These are phyloP conservation scores for Cathartes aura DNA, from an alignment of 2,113 vertebrate genomes.

Conservation along the genomic window DNA sequence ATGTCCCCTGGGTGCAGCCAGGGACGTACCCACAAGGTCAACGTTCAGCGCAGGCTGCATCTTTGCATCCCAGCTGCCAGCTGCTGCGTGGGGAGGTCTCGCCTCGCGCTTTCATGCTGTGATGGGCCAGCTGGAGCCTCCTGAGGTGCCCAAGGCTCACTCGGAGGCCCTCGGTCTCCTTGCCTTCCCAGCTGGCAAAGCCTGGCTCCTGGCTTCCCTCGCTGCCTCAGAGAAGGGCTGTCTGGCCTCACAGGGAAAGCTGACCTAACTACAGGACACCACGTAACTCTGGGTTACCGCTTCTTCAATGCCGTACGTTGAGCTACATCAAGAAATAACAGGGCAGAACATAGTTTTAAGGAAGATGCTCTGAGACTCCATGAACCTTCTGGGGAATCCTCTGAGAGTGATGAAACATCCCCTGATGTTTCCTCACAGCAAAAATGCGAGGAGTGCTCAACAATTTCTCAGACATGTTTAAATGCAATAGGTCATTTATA, in stretches of 20 bases:
- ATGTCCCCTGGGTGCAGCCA: not conserved
- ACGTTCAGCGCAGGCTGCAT: not conserved
- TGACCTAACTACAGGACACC: not conserved
- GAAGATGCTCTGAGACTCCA: not conserved
- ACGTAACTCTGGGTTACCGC: not conserved
- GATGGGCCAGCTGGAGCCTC: not conserved
- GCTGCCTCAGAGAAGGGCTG: not conserved
- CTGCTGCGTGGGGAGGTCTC: not conserved
- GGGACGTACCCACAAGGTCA: not conserved
- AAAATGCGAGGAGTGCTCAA: fast-evolving
- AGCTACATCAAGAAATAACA: not conserved
- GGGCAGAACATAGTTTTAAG: not conserved
- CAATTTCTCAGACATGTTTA: not conserved
- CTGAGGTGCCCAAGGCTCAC: not conserved
- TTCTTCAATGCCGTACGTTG: fast-evolving
- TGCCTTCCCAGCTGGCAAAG: not conserved
- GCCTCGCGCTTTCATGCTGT: fast-evolving
- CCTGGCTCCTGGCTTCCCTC: too few relatives aligned
- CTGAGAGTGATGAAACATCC: fast-evolving
- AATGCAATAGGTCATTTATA: not conserved
- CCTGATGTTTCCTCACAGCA: not conserved
- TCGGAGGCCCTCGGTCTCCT: not conserved
- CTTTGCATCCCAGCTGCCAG: not conserved
- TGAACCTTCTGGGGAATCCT: not conserved
- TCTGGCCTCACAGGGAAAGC: not conserved